These are phyloP conservation scores for Cyclophora punctaria DNA, from an alignment of 2,888 invertebrate genomes.

Conservation along the genomic window DNA sequence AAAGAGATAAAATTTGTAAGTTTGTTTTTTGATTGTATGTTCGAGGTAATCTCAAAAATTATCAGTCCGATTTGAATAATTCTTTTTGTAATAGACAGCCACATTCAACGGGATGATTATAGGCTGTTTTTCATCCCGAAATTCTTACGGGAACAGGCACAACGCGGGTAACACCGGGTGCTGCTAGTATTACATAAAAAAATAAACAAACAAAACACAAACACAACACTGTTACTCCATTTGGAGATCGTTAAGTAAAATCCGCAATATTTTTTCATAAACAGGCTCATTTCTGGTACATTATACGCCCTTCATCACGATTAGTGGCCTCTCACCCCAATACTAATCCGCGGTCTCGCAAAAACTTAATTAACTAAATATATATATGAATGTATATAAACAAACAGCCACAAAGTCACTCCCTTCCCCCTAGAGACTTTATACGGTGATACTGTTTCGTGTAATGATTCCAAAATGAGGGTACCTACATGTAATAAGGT, in stretches of 20 bases:
- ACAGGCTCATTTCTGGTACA: conserved; percentile 6
- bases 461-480: conserved; percentile 74
- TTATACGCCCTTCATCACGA: conserved; percentile 36
- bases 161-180: too few species aligned
- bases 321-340: conserved; percentile 34
- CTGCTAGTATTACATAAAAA: too few species aligned
- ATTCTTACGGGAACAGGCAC: too few species aligned
- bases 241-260: conserved; percentile 6
- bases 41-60: too few species aligned
- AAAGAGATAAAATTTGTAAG: too few species aligned
- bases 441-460: conserved; percentile 73
- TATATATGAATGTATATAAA: conserved; percentile 66
- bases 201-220: neutral
- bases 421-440: conserved; percentile 61
- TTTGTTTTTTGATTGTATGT: too few species aligned
- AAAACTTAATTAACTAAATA: conserved; percentile 73
- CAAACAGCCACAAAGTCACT: conserved; percentile 61
- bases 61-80: too few species aligned
- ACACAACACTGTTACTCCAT: neutral
- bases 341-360: conserved; percentile 59
- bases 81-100: too few species aligned
- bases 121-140: too few species aligned
- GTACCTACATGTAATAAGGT: conserved; percentile 22
- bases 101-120: too few species aligned
- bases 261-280: conserved; percentile 7